Base-by-base conservation (phyloP, 2,113 vertebrate genomes). In the Argyrosomus japonicus region DNA sequence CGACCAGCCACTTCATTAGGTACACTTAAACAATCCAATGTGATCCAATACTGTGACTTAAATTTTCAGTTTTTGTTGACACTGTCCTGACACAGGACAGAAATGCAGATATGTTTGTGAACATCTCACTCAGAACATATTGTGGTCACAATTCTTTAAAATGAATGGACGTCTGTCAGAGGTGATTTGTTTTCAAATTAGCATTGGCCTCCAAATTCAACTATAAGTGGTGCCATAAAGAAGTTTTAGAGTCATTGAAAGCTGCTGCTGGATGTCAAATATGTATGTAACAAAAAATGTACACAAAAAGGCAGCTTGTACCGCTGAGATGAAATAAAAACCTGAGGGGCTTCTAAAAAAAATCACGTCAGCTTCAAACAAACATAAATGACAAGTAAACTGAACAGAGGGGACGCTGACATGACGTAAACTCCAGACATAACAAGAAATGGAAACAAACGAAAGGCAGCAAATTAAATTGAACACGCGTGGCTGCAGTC, bases 401-500 rank as follows among this genome's bases (percentile, higher is more conserved):
- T 29, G 2, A 27, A 7, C 43, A 23, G 6, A 75, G 10, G 5
- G 15, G 45, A 75, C 58, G 36, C 14, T 0, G 1, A 68, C 60
- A 64, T 53, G 48, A 85, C 47, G 13, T 15, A 40, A 68, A 69
- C 60, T 11, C 9, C 27, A 53, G 21, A 61, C 9, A 18, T 19
- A 40, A 77, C 62, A 68, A 25, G 58, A 62, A 68, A n/a, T 2
- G 43, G 47, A 79, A 85, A 75, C 12, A 15, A 76, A 51, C 58
- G 7, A 50, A 61, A 70, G 67, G 75, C 73, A 74, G 73, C 71
- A 68, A 60, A 79, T 77, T 27, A 77, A 83, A 84, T 2, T 23
- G 13, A 87, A 72, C 74, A 53, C n/a, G 6, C 29, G 17, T 11
- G 65, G 75, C 57, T 84, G 65, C 78, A 88, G 77, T 60, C 75